These are phyloP conservation scores for Heliothis subflexa DNA, from an alignment of 1,140 invertebrate species.

Conservation along the genomic window DNA sequence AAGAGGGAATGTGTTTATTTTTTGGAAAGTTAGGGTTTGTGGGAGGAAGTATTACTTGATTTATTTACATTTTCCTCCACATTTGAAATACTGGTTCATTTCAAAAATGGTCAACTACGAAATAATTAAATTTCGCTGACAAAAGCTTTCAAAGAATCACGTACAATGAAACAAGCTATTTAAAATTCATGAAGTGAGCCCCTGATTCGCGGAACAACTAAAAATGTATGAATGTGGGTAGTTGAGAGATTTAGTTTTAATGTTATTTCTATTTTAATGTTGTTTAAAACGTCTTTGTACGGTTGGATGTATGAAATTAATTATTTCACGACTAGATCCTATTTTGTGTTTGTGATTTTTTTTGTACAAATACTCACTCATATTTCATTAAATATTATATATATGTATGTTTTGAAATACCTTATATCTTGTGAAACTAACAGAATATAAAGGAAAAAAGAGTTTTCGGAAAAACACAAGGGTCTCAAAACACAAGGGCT, in stretches of 20 bases:
- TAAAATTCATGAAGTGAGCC: slow-evolving; percentile 17
- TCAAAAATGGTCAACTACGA: neutral
- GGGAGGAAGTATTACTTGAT: neutral
- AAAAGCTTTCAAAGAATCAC: slow-evolving; percentile 10
- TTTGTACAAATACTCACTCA: neutral
- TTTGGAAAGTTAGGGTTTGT: too few relatives aligned
- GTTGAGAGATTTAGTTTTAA: slow-evolving; percentile 8
- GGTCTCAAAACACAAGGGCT: too few relatives aligned
- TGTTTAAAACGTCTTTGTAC: slow-evolving; percentile 6
- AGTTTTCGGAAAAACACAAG: too few relatives aligned
- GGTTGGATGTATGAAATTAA: slow-evolving; percentile 5
- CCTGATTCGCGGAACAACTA: slow-evolving; percentile 18
- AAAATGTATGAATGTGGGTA: slow-evolving; percentile 19
- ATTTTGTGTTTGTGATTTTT: neutral
- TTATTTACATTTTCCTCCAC: slow-evolving; percentile 1
- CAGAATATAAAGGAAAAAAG: too few relatives aligned
- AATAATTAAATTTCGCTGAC: neutral
- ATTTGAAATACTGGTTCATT: neutral
- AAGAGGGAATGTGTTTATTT: too few relatives aligned
- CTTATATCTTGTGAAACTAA: too few relatives aligned
- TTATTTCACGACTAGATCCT: neutral
- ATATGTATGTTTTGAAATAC: too few relatives aligned
- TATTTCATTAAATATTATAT: too few relatives aligned
- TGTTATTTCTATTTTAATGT: slow-evolving; percentile 6
- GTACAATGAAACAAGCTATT: slow-evolving; percentile 23